A percentile compares a stretch with the other conserved stretches of the same genome.
Evolutionary conservation across 2,113 vertebrate species (phyloP).

Genomic region (Atherinomorus stipes): DNA sequence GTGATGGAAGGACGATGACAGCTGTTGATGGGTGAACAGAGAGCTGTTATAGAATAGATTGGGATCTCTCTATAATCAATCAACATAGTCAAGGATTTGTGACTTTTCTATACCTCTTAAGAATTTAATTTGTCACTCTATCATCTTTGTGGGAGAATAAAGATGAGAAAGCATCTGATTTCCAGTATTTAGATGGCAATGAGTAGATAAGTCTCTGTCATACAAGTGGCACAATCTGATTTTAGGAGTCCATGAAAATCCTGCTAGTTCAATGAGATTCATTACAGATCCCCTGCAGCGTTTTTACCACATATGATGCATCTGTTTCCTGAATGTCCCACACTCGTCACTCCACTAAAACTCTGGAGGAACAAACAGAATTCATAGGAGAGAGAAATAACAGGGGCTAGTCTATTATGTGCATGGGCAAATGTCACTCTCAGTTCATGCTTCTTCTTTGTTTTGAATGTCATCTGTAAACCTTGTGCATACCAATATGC

Average conservation of each 20-base stretch:
- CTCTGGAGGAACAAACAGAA: slow-evolving; percentile 1
- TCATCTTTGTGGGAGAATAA: slow-evolving; percentile 26
- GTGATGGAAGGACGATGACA: too few species aligned
- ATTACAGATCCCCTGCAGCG: slow-evolving; percentile 29
- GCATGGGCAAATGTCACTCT: slow-evolving; percentile 1
- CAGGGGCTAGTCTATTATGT: not conserved
- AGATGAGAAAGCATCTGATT: slow-evolving; percentile 19
- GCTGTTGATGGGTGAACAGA: not conserved
- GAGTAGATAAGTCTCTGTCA: slow-evolving; percentile 39
- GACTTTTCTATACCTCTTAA: slow-evolving; percentile 39
- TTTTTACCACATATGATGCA: slow-evolving; percentile 36
- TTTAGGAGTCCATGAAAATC: slow-evolving; percentile 42
- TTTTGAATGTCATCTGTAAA: not conserved
- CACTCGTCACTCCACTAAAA: not conserved
- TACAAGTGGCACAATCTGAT: slow-evolving; percentile 42
- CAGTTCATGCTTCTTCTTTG: not conserved
- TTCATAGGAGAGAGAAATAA: not conserved
- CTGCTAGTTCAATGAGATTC: slow-evolving; percentile 39
- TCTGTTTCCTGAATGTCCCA: not conserved
- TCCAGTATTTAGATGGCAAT: slow-evolving; percentile 39
- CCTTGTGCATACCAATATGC: too few species aligned
- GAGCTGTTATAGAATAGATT: slow-evolving; percentile 34
- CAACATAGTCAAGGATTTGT: not conserved
- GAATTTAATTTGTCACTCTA: slow-evolving; percentile 41
- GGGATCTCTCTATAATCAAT: slow-evolving; percentile 25